phyloP scores from a whole-genome alignment of 35 echinoderm and acorn worm genomes.

The Apostichopus parvimensis region DNA sequence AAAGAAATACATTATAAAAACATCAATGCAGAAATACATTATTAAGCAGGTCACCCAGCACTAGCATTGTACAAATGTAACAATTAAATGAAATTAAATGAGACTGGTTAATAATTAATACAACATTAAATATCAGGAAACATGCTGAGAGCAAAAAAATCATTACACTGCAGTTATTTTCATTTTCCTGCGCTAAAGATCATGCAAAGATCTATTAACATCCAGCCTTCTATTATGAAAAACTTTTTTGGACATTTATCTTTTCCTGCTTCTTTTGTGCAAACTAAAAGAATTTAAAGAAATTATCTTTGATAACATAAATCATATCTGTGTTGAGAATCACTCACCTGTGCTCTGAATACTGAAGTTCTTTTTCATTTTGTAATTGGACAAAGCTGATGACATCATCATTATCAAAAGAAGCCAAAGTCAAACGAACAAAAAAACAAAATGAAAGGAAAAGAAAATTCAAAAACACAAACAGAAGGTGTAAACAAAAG shows the following conservation, averaged over 20 bases:
- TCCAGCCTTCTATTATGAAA: too few species aligned
- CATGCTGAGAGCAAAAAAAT: too few species aligned
- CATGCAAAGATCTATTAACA: too few species aligned
- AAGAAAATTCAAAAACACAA: neutral
- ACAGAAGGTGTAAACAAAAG: too few species aligned
- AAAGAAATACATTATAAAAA: neutral
- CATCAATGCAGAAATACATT: neutral
- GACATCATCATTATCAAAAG: neutral
- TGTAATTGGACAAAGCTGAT: slow-evolving; percentile 89
- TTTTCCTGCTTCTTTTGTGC: neutral
- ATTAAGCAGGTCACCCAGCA: too few species aligned
- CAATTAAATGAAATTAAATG: too few species aligned
- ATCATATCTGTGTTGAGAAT: neutral
- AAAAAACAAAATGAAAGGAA: neutral
- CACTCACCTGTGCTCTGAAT: slow-evolving; percentile 78
- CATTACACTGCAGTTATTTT: too few species aligned
- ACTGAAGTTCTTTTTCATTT: slow-evolving; percentile 88
- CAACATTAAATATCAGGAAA: too few species aligned
- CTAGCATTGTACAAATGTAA: too few species aligned
- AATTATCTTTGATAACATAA: neutral
- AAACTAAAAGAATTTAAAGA: neutral
- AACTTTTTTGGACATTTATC: too few species aligned
- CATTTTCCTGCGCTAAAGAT: too few species aligned
- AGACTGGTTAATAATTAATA: too few species aligned
- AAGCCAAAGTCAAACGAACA: neutral